Percentiles rank a stretch among this genome's conserved stretches.
Evolutionary conservation across 1,140 invertebrate species (phyloP).

Genomic region (Bombus difficillimus): DNA sequence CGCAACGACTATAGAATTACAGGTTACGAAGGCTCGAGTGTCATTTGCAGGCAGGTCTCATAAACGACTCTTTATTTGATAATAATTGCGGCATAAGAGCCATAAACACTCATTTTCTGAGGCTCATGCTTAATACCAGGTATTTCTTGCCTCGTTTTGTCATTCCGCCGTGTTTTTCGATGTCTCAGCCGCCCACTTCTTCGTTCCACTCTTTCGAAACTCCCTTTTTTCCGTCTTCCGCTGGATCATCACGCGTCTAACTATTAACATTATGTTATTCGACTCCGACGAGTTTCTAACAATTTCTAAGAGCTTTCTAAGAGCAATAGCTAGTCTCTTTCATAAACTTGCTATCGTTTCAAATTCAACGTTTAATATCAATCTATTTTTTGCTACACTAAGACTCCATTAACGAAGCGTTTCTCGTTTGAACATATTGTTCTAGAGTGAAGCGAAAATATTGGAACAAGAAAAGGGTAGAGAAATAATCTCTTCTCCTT

Average conservation of each 20-base stretch:
- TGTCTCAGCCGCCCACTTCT: constrained; percentile 1
- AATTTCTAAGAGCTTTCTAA: not conserved
- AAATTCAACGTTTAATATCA: not conserved
- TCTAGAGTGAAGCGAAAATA: no score
- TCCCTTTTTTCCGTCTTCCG: not conserved
- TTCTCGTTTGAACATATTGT: not conserved
- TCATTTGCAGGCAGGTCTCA: constrained; percentile 67
- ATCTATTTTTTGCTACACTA: not conserved
- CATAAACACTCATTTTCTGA: constrained; percentile 72
- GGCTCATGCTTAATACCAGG: constrained; percentile 63
- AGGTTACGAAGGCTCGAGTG: constrained; percentile 69
- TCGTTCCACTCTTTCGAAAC: constrained; percentile 33
- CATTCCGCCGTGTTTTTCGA: constrained; percentile 52
- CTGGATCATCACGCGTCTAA: constrained; percentile 35
- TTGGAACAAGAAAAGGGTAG: not conserved
- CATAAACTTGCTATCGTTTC: not conserved
- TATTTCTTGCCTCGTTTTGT: constrained; percentile 67
- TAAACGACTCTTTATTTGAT: constrained; percentile 80
- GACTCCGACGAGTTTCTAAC: not conserved
- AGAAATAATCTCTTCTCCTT: not conserved
- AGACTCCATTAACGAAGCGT: not conserved
- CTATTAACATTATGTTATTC: not conserved
- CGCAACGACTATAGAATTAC: constrained; percentile 64
- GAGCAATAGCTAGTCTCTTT: not conserved
- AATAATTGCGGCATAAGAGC: constrained; percentile 76